These are phyloP conservation scores for Lycocerus yunnanus DNA, from an alignment of 2,888 invertebrate species.

Conservation along the genomic window DNA sequence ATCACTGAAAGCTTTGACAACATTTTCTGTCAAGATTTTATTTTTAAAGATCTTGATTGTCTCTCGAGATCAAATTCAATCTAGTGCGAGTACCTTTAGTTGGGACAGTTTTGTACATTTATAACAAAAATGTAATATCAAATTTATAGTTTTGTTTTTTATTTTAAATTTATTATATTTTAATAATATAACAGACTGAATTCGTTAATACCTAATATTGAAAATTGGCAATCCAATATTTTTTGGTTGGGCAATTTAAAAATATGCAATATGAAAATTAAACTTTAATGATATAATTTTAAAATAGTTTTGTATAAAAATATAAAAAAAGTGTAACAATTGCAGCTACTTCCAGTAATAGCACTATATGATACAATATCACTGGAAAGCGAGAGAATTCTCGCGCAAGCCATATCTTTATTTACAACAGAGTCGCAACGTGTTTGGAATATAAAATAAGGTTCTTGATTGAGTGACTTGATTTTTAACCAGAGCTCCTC, in stretches of 20 bases:
- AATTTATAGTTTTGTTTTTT: neutral
- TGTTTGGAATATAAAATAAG: slow-evolving; percentile 53
- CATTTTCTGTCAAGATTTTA: slow-evolving; percentile 31
- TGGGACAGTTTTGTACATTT: neutral
- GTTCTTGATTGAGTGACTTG: slow-evolving; percentile 57
- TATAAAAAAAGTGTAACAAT: neutral
- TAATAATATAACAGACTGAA: no score
- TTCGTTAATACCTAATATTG: neutral
- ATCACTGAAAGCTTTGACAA: slow-evolving; percentile 28
- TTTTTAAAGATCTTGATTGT: slow-evolving; percentile 36
- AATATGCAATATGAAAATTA: neutral
- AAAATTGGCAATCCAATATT: neutral
- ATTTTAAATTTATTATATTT: neutral
- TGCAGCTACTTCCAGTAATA: slow-evolving; percentile 21
- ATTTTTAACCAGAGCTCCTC: slow-evolving; percentile 55
- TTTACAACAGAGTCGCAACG: slow-evolving; percentile 54
- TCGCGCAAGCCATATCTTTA: slow-evolving; percentile 56
- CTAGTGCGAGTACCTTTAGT: slow-evolving; percentile 22
- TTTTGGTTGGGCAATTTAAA: neutral
- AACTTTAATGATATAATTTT: neutral
- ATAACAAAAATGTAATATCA: neutral
- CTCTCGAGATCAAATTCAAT: slow-evolving; percentile 27
- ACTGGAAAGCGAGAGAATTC: slow-evolving; percentile 35
- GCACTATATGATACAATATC: slow-evolving; percentile 30
- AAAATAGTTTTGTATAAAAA: neutral